phyloP scores from a whole-genome alignment of 2,113 vertebrate species.

The Dolichotis patagonum region DNA sequence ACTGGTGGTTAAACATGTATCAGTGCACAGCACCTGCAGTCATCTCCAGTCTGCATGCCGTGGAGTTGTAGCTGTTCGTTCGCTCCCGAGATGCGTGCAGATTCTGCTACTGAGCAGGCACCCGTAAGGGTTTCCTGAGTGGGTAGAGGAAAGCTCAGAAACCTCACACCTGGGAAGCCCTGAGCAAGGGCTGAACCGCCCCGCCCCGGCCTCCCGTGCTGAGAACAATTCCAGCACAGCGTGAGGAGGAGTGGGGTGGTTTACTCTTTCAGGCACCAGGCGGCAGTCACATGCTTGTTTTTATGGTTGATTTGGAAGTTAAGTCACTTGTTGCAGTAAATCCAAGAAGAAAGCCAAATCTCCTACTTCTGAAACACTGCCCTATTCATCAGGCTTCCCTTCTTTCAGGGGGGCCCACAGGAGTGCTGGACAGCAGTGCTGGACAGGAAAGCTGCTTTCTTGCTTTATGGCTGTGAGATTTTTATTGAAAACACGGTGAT shows the following conservation, averaged over 20 bases:
- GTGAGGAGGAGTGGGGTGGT: background rate
- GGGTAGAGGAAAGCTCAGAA: background rate
- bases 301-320: constrained; percentile 16
- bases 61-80: background rate
- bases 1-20: background rate
- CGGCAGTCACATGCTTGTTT: background rate
- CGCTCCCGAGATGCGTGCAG: background rate
- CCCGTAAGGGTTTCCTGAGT: constrained; percentile 34
- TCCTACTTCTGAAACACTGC: constrained; percentile 27
- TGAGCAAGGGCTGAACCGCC: constrained; percentile 20
- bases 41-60: background rate
- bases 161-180: background rate
- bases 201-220: constrained; percentile 9
- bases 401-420: background rate
- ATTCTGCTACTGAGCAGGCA: background rate
- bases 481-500: constrained; percentile 49
- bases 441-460: background rate
- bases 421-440: background rate
- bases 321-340: constrained; percentile 31
- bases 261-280: constrained; percentile 41
- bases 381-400: background rate
- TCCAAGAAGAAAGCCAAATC: constrained; percentile 13
- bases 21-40: background rate
- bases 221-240: constrained; percentile 39
- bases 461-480: constrained; percentile 43